Percentiles rank a stretch among this genome's conserved stretches.
These are phyloP conservation scores for Branchellion lobata DNA, from an alignment of 2,888 invertebrate genomes.

Conservation along the genomic window DNA sequence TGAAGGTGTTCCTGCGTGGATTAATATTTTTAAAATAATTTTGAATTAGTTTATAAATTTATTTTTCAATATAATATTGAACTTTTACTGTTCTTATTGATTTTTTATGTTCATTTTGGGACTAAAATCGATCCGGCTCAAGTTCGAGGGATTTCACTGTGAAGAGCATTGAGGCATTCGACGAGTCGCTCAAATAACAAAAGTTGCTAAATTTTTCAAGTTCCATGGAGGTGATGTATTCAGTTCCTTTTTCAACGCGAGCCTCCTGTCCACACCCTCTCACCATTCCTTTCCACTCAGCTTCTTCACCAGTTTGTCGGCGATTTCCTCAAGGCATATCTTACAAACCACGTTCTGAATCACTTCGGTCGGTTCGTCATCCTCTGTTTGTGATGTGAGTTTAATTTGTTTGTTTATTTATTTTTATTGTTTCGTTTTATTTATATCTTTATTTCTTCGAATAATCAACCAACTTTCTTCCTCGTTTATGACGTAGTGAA, in stretches of 20 bases:
- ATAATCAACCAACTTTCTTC: not conserved
- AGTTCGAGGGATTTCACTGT: too few relatives aligned
- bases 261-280: too few relatives aligned
- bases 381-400: not conserved
- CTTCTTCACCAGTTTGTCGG: not conserved
- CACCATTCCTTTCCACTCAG: not conserved
- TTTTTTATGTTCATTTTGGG: too few relatives aligned
- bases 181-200: too few relatives aligned
- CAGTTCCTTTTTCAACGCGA: too few relatives aligned
- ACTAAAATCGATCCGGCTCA: too few relatives aligned
- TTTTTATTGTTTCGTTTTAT: not conserved
- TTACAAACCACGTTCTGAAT: not conserved
- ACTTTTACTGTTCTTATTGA: not conserved
- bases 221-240: too few relatives aligned
- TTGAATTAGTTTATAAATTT: not conserved
- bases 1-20: not conserved
- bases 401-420: not conserved
- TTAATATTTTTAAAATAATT: not conserved
- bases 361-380: not conserved
- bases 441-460: not conserved
- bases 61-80: not conserved
- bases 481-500: conserved; percentile 3
- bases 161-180: too few relatives aligned
- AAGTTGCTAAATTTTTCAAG: too few relatives aligned
- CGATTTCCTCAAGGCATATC: not conserved